Percentiles rank a stretch among this genome's conserved stretches.
Conservation (phyloP, 2,888 invertebrate species). For the Cynaeus angustus region DNA sequence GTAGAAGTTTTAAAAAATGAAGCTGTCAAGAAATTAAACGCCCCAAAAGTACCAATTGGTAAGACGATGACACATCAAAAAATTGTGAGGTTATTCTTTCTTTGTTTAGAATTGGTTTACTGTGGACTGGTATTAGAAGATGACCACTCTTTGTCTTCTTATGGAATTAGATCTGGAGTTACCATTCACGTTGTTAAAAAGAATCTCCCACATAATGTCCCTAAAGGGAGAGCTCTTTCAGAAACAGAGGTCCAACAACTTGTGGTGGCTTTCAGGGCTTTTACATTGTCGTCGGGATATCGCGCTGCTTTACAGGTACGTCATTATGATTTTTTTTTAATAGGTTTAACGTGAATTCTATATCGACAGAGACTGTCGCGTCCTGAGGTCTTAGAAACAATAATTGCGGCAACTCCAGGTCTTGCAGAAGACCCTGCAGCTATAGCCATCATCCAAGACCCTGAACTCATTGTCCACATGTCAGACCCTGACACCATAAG, state of each 20-base stretch:
- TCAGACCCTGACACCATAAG: constrained; percentile 80
- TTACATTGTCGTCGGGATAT: constrained; percentile 77
- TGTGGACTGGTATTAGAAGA: constrained; percentile 82
- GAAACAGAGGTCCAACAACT: constrained; percentile 78
- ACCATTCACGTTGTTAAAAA: constrained; percentile 75
- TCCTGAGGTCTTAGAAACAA: constrained; percentile 77
- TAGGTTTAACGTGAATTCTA: constrained; percentile 33
- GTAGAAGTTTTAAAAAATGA: constrained; percentile 76
- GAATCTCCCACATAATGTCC: constrained; percentile 61
- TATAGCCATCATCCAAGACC: constrained; percentile 84
- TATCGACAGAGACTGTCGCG: constrained; percentile 68
- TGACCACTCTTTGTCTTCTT: constrained; percentile 76
- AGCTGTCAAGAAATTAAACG: constrained; percentile 51
- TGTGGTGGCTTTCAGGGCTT: constrained; percentile 77
- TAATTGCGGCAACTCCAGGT: constrained; percentile 81
- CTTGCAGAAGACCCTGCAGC: constrained; percentile 82
- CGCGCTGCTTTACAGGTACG: constrained; percentile 79
- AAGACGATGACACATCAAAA: constrained; percentile 21
- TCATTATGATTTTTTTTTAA: background rate
- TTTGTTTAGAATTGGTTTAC: constrained; percentile 77
- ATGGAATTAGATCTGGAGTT: constrained; percentile 76
- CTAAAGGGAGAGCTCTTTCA: constrained; percentile 72
- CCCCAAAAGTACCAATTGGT: constrained; percentile 40
- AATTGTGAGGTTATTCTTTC: constrained; percentile 31
- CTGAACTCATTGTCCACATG: constrained; percentile 82